Conservation (phyloP, 2,797 vertebrate genomes). For the Phaenicophaeus curvirostris region DNA sequence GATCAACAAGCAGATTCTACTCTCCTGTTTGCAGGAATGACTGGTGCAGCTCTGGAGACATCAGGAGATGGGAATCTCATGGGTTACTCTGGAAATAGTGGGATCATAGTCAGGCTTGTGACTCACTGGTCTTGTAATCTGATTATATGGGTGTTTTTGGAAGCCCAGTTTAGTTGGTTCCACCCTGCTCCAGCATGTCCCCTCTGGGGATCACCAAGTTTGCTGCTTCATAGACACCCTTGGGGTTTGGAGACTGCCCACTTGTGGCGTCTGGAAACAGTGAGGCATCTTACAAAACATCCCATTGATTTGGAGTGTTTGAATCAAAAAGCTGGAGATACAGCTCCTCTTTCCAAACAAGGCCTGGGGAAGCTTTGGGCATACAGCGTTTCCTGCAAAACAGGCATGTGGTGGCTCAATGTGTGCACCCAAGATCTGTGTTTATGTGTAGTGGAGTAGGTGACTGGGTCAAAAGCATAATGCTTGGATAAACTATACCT, state of each 20-base stretch:
- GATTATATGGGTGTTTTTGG: conserved; percentile 7
- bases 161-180: not conserved
- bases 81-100: conserved; percentile 23
- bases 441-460: accelerated
- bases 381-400: not conserved
- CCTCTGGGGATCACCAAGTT: not conserved
- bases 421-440: not conserved
- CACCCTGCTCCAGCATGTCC: not conserved
- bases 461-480: not conserved
- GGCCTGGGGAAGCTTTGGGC: not conserved
- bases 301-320: not conserved
- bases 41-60: not conserved
- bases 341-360: not conserved
- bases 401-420: not conserved
- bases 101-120: conserved; percentile 21
- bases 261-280: not conserved
- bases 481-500: not conserved
- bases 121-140: conserved; percentile 46
- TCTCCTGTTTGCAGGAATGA: not conserved
- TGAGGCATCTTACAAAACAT: not conserved
- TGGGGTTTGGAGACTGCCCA: not conserved
- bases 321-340: not conserved
- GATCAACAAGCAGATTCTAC: not conserved
- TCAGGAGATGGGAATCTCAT: not conserved
- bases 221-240: not conserved